phyloP scores from a whole-genome alignment of 2,888 invertebrate species.

The Tupiocoris notatus region DNA sequence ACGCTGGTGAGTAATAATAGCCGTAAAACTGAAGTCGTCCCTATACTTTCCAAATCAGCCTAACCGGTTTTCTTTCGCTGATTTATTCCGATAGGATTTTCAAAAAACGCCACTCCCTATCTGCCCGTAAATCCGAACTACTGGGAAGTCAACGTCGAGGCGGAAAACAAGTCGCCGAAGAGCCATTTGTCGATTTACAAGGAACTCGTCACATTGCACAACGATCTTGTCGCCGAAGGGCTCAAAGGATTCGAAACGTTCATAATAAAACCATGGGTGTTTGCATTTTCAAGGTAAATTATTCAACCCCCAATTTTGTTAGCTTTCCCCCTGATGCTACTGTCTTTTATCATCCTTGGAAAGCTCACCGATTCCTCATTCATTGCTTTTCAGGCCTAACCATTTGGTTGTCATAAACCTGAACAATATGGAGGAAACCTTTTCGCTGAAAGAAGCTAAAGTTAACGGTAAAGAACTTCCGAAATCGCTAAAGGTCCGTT shows the following conservation, averaged over 20 bases:
- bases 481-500: background rate
- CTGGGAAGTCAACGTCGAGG: constrained; percentile 57
- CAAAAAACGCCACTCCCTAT: constrained; percentile 62
- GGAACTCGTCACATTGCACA: constrained; percentile 16
- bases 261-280: constrained; percentile 4
- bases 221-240: background rate
- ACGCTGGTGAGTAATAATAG: constrained; percentile 58
- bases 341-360: too few relatives aligned
- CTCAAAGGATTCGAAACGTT: constrained; percentile 16
- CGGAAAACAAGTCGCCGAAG: constrained; percentile 17
- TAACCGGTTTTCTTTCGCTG: too few relatives aligned
- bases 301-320: background rate
- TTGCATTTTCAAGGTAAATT: constrained; percentile 8
- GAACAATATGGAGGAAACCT: constrained; percentile 11
- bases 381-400: constrained; percentile 10
- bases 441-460: background rate
- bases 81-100: constrained; percentile 56
- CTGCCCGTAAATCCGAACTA: constrained; percentile 66
- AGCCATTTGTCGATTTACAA: constrained; percentile 49
- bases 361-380: too few relatives aligned
- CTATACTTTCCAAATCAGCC: too few relatives aligned
- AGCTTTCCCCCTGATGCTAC: too few relatives aligned
- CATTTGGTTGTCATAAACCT: constrained; percentile 12
- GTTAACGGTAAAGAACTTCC: background rate
- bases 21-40: too few relatives aligned